A percentile compares a stretch with the other conserved stretches of the same genome.
These are phyloP conservation scores for Chiridota heheva DNA, from an alignment of 35 echinoderm and acorn worm genomes.

Conservation along the genomic window DNA sequence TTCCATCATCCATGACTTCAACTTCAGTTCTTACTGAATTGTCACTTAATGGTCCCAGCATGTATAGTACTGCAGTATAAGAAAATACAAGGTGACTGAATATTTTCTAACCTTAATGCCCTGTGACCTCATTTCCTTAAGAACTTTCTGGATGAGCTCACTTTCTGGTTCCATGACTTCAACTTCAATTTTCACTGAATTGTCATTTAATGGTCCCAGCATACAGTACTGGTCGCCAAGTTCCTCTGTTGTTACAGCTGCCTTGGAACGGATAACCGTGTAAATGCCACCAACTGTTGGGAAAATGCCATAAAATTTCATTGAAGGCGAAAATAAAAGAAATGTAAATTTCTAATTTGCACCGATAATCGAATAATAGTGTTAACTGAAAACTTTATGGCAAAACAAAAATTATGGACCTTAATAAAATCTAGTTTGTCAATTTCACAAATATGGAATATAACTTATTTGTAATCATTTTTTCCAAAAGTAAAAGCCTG, in stretches of 20 bases:
- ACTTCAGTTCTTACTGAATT: conserved; percentile 77
- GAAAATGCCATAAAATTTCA: neutral
- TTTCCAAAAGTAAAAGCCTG: too few species aligned
- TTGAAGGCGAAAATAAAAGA: neutral
- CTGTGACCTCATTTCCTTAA: conserved; percentile 72
- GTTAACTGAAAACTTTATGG: neutral
- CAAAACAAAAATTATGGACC: neutral
- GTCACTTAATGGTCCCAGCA: conserved; percentile 90
- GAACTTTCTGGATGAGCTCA: conserved; percentile 43
- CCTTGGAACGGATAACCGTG: conserved; percentile 92
- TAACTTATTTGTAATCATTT: too few species aligned
- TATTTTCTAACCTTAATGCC: conserved; percentile 60
- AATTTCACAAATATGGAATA: neutral
- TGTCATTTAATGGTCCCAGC: conserved; percentile 87
- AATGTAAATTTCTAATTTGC: neutral
- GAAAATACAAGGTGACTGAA: conserved; percentile 2
- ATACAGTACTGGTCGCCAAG: conserved; percentile 83
- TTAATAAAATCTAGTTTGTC: neutral
- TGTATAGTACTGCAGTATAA: conserved; percentile 10
- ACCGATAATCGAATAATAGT: neutral
- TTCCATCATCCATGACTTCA: conserved; percentile 84
- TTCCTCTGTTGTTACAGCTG: conserved; percentile 81
- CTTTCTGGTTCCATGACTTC: conserved; percentile 88
- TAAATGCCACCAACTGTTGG: conserved; percentile 92
- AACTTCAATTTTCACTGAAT: conserved; percentile 75